Percentiles rank a stretch among this genome's conserved stretches.
These are phyloP conservation scores for Adelges cooleyi DNA, from an alignment of 1,140 invertebrate species.

Conservation along the genomic window DNA sequence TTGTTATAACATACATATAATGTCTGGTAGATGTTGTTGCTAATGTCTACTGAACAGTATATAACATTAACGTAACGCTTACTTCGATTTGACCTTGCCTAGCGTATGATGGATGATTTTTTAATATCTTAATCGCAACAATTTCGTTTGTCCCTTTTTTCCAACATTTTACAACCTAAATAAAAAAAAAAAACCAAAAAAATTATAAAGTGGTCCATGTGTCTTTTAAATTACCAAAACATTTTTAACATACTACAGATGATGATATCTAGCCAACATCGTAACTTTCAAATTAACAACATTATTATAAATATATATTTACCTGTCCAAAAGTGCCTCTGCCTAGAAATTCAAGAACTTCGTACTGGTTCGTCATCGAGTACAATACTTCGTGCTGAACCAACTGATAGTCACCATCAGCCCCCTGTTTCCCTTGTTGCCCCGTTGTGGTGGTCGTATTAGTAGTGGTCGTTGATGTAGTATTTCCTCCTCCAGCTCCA, in stretches of 20 bases:
- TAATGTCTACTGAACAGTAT: too few relatives aligned
- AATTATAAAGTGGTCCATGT: neutral
- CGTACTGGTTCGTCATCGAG: constrained; percentile 84
- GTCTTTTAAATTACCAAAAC: too few relatives aligned
- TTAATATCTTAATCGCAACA: constrained; percentile 98
- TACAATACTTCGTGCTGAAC: constrained; percentile 95
- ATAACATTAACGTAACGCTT: constrained; percentile 31
- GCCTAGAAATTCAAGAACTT: constrained; percentile 96
- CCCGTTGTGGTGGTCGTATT: constrained; percentile 55
- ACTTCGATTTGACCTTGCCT: constrained; percentile 99
- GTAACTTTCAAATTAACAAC: neutral
- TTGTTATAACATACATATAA: neutral
- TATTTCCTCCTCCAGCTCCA: constrained; percentile 35
- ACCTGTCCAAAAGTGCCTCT: constrained; percentile 95
- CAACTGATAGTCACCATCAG: constrained; percentile 94
- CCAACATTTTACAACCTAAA: constrained; percentile 96
- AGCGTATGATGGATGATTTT: constrained; percentile 99
- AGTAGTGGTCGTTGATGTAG: constrained; percentile 52
- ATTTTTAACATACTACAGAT: too few relatives aligned
- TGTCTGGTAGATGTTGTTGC: neutral
- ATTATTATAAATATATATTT: neutral
- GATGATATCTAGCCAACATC: too few relatives aligned
- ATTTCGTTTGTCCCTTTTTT: constrained; percentile 99
- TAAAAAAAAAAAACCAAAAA: constrained; percentile 30
- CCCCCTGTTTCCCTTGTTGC: constrained; percentile 34